phyloP scores from a whole-genome alignment of 2,888 invertebrate species.

The Mycalesis mineus region DNA sequence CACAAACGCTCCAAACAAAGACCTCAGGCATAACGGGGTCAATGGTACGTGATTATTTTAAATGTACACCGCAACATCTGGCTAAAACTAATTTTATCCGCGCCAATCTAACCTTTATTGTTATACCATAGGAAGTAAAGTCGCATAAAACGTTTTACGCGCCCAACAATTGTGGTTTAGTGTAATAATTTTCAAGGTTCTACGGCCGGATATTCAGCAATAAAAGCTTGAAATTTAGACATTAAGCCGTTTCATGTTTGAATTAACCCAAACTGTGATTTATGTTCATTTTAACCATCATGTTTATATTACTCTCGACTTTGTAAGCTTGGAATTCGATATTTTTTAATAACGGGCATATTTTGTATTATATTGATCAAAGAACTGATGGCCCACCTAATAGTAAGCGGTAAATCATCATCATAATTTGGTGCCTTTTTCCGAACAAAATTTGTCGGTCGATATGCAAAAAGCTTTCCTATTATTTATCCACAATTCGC shows the following conservation, averaged over 20 bases:
- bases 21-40: constrained; percentile 39
- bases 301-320: neutral
- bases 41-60: constrained; percentile 38
- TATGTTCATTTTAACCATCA: neutral
- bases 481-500: no score
- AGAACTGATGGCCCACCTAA: no score
- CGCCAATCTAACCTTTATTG: constrained; percentile 14
- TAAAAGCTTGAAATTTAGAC: constrained; percentile 7
- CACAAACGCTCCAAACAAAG: constrained; percentile 29
- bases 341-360: no score
- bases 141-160: neutral
- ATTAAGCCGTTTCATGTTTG: neutral
- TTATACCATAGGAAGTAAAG: neutral
- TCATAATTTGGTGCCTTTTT: no score
- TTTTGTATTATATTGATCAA: no score
- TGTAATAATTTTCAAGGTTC: constrained; percentile 19
- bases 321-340: no score
- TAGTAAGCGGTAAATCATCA: no score
- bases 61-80: constrained; percentile 22
- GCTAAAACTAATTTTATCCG: constrained; percentile 7
- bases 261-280: neutral
- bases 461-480: no score
- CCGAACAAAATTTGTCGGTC: no score
- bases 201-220: constrained; percentile 15
- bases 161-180: neutral